These are phyloP conservation scores for Torymus aiolomorphi DNA, from an alignment of 2,888 invertebrate species.

Conservation along the genomic window DNA sequence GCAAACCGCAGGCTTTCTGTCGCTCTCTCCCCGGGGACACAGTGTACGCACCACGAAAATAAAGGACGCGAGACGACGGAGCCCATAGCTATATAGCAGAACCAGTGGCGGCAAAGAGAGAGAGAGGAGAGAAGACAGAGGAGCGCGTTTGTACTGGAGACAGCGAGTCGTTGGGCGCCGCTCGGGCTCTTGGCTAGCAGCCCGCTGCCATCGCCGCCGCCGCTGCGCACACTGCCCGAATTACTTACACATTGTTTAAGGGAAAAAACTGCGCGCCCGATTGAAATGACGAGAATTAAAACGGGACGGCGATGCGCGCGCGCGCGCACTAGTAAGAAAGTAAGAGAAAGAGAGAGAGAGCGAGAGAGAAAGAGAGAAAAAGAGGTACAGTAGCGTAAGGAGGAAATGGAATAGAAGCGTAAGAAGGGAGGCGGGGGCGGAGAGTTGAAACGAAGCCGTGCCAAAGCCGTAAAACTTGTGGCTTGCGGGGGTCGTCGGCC, in stretches of 20 bases:
- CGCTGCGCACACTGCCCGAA: slow-evolving; percentile 23
- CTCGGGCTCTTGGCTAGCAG: slow-evolving; percentile 48
- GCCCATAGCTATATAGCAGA: neutral
- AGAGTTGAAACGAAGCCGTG: slow-evolving; percentile 59
- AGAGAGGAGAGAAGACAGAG: slow-evolving; percentile 2
- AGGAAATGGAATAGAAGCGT: neutral
- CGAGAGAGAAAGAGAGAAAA: too few species aligned
- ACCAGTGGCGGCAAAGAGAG: neutral
- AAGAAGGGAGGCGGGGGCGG: slow-evolving; percentile 4
- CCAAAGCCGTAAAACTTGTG: slow-evolving; percentile 66
- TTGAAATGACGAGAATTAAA: slow-evolving; percentile 68
- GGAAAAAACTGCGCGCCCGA: slow-evolving; percentile 63
- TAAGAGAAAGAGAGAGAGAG: too few species aligned
- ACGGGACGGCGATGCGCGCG: slow-evolving; percentile 57
- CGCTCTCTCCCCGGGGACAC: too few species aligned
- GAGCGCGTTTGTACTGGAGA: neutral
- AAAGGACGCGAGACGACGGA: slow-evolving; percentile 13
- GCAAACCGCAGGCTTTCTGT: neutral
- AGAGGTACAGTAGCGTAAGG: neutral
- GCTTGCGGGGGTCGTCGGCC: slow-evolving; percentile 48
- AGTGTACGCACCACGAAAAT: neutral
- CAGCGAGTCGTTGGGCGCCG: slow-evolving; percentile 26
- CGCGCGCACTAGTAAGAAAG: neutral
- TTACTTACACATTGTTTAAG: slow-evolving; percentile 65
- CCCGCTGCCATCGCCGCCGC: neutral